Base-by-base conservation (phyloP, 1,140 invertebrate species). In the Bombus waltoni region DNA sequence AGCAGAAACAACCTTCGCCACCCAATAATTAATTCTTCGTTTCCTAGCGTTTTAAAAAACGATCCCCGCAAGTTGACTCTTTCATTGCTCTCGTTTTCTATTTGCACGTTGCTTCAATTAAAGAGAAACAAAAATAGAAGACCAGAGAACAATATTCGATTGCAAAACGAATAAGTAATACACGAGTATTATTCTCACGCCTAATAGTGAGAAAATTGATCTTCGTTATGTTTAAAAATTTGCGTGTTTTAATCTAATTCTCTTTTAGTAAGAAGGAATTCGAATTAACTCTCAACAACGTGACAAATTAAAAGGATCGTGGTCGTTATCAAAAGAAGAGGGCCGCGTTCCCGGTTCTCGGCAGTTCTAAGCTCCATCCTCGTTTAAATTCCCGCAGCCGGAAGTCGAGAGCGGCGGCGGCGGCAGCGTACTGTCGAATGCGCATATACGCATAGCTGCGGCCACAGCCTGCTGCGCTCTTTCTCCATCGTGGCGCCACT, bases 321-420 rank as follows among this genome's bases (percentile, higher is more conserved):
- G 11, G 66, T 40, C 22, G 38, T 80, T 79, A 72, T 35, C 9
- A 62, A 68, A 62, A 62, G 40, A 73, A 62, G 57, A n/a, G 38
- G n/a, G 25, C 32, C 28, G 66, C 40, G 44, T 57, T 59, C 25
- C 13, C 1, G 66, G 15, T 57, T 47, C 28, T 66, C 18, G 80
- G 35, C 11, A 22, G 66, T 70, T 38, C 3, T 44, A 47, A n/a
- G 72, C 42, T 35, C 47, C 65, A 88, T 86, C 59, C 79, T 76
- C 57, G 88, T 89, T 89, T 89, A 89, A 89, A 89, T 77, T 80
- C 84, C 70, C 62, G 72, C 68, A 76, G 76, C 65, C 80, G 47
- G 74, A 81, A 81, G 80, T 38, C 66, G 66, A 53, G 47, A 53
- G 78, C 70, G 71, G 72, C 59, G 68, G 72, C 59, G 68, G 28